Evolutionary conservation across 1,140 invertebrate genomes (phyloP), one percentile per base, ranked within the genome.

Genomic region (Batillaria attramentaria): DNA sequence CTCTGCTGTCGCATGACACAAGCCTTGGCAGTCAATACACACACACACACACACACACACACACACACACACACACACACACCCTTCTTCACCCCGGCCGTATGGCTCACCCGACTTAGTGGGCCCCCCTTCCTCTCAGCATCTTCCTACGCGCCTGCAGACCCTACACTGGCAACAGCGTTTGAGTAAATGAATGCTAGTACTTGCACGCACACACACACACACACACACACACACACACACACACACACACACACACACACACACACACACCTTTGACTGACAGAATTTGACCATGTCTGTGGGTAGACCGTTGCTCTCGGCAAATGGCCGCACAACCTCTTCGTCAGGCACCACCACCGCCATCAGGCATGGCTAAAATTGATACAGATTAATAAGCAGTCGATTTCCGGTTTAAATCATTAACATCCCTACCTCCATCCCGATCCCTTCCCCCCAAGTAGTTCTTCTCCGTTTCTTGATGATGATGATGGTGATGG

Each of bases 311-410:
- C 79, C 81, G n/a, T 95, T 88, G 33, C 69, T 79, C 96, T 95
- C 70, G 93, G 90, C 81, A 16, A 96, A 96, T 96, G 96, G 98
- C 85, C 94, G 94, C 89, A 96, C 96, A 13, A 98, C 92, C 37
- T 97, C 97, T 37, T 96, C 95, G 88, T 99, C 97, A 60, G 98
- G 98, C 72, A 99, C 96, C 78, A 99, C 95, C 74, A 99, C 94
- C 54, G 95, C 97, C 80, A 99, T 95, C 77, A 99, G 94, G 91
- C 95, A 97, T 41, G 97, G 97, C 95, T 97, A 92, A n/a, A 50
- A 24, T 13, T 50, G 10, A 50, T 50, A 50, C 24, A 50, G 10
- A 50, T 50, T 50, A 50, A 50, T 50, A 24, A 13, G 46, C 46
- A 50, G 10, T 13, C 10, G 24, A 10, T 50, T 50, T 13, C 10